Conservation (phyloP, 2,888 invertebrate species). For the Phengaris arion region DNA sequence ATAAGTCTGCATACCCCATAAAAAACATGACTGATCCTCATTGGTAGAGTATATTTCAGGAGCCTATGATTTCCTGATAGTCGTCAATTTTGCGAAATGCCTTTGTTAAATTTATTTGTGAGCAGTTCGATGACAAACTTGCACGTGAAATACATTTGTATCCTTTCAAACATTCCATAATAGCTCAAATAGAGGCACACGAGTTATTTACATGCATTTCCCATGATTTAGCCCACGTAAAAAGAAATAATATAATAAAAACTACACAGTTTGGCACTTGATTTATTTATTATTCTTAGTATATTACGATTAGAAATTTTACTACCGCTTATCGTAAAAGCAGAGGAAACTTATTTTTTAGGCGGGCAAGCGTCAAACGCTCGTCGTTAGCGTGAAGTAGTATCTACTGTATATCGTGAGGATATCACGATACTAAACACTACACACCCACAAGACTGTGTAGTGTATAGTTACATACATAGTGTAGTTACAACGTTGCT, state of each 20-base stretch:
- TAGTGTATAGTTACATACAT: too few relatives aligned
- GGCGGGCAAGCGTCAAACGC: too few relatives aligned
- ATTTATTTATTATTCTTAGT: neutral
- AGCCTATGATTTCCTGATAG: neutral
- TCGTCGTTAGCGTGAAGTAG: too few relatives aligned
- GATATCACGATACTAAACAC: too few relatives aligned
- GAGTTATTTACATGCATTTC: conserved; percentile 20
- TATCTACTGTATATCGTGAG: too few relatives aligned
- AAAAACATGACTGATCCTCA: too few relatives aligned
- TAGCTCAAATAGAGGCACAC: neutral
- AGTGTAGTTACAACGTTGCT: too few relatives aligned
- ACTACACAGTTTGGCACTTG: neutral
- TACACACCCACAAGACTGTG: too few relatives aligned
- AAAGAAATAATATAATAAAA: conserved; percentile 11
- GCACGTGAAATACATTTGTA: neutral
- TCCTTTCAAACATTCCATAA: neutral
- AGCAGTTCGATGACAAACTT: neutral
- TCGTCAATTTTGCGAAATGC: neutral
- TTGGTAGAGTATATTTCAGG: neutral
- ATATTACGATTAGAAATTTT: neutral
- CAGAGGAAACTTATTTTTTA: neutral
- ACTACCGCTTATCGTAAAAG: neutral
- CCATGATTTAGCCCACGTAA: conserved; percentile 1
- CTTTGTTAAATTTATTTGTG: neutral
- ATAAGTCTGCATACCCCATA: too few relatives aligned